Percentiles rank a stretch among this genome's conserved stretches.
Conservation (phyloP, 2,113 vertebrate species). For the Pica pica region DNA sequence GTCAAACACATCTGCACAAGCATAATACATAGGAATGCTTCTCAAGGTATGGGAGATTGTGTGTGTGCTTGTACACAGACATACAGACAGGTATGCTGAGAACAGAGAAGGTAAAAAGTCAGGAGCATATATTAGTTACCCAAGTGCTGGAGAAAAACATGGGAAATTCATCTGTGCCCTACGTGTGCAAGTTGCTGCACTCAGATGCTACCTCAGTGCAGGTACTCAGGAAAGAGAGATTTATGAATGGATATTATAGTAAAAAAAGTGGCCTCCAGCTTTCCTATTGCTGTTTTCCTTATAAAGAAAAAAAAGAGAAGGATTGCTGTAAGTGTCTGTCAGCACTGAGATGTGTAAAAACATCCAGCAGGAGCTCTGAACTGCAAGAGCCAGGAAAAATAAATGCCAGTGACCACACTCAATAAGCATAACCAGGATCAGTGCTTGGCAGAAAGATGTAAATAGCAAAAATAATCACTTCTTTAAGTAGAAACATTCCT, state of each 20-base stretch:
- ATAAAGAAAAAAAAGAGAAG: background rate
- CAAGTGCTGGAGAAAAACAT: background rate
- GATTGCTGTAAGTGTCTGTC: background rate
- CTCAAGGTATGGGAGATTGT: background rate
- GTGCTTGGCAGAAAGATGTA: background rate
- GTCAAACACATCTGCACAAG: background rate
- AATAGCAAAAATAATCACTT: background rate
- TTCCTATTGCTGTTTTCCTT: background rate
- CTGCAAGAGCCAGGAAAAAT: background rate
- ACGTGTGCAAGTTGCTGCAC: background rate
- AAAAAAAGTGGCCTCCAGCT: background rate
- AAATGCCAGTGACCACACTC: background rate
- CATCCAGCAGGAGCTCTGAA: background rate
- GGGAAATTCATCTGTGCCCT: background rate
- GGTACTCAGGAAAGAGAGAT: background rate
- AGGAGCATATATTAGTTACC: background rate
- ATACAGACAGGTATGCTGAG: background rate
- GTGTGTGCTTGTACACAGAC: background rate
- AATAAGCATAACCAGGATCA: background rate
- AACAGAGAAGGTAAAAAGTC: background rate
- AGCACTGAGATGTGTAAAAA: background rate
- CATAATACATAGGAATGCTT: background rate
- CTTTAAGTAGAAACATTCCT: background rate
- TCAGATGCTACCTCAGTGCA: background rate
- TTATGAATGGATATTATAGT: background rate